Conservation (phyloP, 2,797 vertebrate species). For the Sternotherus odoratus region DNA sequence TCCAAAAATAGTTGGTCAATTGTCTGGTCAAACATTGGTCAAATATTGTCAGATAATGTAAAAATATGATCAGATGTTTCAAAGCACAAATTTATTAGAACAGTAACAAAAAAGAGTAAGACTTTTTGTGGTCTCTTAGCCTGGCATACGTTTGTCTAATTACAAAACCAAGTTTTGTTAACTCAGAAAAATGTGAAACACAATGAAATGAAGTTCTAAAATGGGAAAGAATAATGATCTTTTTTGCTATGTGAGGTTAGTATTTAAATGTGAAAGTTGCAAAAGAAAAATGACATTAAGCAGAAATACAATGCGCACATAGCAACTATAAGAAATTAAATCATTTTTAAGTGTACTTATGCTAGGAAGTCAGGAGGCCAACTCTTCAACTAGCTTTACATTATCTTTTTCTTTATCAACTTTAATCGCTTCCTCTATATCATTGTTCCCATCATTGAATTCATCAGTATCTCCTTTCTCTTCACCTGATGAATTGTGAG, state of each 20-base stretch:
- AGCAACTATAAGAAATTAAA: not conserved
- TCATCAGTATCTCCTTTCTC: not conserved
- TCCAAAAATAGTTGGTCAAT: not conserved
- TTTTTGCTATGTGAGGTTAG: not conserved
- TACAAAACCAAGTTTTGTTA: not conserved
- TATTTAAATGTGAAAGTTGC: not conserved
- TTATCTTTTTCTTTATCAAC: not conserved
- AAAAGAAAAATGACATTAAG: not conserved
- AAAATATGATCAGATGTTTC: not conserved
- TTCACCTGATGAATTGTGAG: not conserved
- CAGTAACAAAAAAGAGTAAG: not conserved
- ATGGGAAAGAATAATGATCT: not conserved
- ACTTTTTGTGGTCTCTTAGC: not conserved
- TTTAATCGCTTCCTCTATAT: not conserved
- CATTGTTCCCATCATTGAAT: not conserved
- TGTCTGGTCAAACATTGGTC: not conserved
- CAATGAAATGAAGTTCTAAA: not conserved
- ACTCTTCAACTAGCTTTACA: not conserved
- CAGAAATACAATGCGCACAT: not conserved
- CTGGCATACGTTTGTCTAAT: not conserved
- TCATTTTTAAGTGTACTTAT: not conserved
- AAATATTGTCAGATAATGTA: not conserved
- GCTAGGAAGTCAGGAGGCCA: not conserved
- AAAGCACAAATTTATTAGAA: not conserved
- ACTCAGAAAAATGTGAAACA: not conserved